phyloP scores from a whole-genome alignment of 2,888 invertebrate genomes.

The Eustalomyia histrio region DNA sequence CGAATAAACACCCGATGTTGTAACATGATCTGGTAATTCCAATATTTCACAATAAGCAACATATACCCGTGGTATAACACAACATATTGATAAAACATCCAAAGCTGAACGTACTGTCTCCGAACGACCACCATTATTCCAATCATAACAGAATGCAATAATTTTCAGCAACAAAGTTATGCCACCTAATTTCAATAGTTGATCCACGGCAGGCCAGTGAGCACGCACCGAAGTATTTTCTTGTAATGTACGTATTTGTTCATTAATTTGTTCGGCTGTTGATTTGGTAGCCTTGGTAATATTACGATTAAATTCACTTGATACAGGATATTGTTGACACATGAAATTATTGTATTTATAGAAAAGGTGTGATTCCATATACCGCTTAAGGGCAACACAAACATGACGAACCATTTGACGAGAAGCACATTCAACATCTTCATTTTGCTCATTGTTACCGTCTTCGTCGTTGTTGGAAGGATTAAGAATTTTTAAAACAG shows the following conservation, averaged over 20 bases:
- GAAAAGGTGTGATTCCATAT: constrained; percentile 94
- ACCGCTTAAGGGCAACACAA: constrained; percentile 92
- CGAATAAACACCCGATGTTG: constrained; percentile 89
- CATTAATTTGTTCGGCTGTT: constrained; percentile 89
- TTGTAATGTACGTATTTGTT: constrained; percentile 90
- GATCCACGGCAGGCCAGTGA: constrained; percentile 94
- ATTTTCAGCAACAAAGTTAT: constrained; percentile 90
- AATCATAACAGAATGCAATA: constrained; percentile 93
- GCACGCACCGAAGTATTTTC: constrained; percentile 87
- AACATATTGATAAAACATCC: constrained; percentile 94
- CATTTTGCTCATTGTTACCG: constrained; percentile 83
- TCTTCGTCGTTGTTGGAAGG: constrained; percentile 83
- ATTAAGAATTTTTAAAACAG: constrained; percentile 90
- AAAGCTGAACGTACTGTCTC: constrained; percentile 90
- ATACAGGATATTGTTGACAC: constrained; percentile 81
- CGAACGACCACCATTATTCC: constrained; percentile 88
- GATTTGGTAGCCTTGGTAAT: constrained; percentile 83
- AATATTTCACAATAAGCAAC: constrained; percentile 87
- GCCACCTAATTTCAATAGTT: constrained; percentile 91
- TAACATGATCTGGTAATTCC: constrained; percentile 87
- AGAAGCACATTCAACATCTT: constrained; percentile 94
- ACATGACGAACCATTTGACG: constrained; percentile 95
- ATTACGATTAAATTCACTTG: constrained; percentile 77
- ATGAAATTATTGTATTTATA: constrained; percentile 87
- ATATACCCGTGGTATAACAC: constrained; percentile 91